A percentile compares a stretch with the other conserved stretches of the same genome.
phyloP scores from a whole-genome alignment of 2,888 invertebrate genomes.

The Sussaba pulchella region DNA sequence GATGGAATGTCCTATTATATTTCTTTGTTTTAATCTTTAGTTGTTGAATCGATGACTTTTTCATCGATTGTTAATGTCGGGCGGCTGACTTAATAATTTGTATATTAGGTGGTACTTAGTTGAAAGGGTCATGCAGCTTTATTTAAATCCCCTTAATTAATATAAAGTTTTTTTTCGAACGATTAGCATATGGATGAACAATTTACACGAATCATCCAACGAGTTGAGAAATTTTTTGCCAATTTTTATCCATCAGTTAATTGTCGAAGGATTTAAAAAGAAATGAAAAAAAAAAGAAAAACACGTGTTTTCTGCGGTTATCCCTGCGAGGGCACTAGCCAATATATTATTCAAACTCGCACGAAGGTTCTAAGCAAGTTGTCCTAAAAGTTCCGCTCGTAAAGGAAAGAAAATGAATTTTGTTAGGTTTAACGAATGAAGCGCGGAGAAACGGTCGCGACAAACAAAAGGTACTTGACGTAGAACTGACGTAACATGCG shows the following conservation, averaged over 20 bases:
- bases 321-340: slow-evolving; percentile 33
- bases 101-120: slow-evolving; percentile 15
- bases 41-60: slow-evolving; percentile 10
- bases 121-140: not conserved
- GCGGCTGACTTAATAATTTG: slow-evolving; percentile 22
- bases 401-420: slow-evolving; percentile 38
- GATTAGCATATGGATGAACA: not conserved
- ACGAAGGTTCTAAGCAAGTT: slow-evolving; percentile 58
- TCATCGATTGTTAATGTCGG: slow-evolving; percentile 5
- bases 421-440: slow-evolving; percentile 42
- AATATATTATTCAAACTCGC: slow-evolving; percentile 50
- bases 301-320: not conserved
- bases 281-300: not conserved
- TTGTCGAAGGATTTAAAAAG: slow-evolving; percentile 6
- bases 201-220: not conserved
- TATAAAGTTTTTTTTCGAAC: not conserved
- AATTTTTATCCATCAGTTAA: slow-evolving; percentile 15
- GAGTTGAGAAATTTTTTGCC: slow-evolving; percentile 3
- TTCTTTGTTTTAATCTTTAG: not conserved
- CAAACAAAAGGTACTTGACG: slow-evolving; percentile 56
- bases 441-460: slow-evolving; percentile 35
- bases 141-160: slow-evolving; percentile 6
- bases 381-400: slow-evolving; percentile 47
- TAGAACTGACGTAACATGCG: slow-evolving; percentile 71
- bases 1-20: not conserved